These are phyloP conservation scores for Shinisaurus crocodilurus DNA, from an alignment of 2,113 vertebrate genomes.

Conservation along the genomic window DNA sequence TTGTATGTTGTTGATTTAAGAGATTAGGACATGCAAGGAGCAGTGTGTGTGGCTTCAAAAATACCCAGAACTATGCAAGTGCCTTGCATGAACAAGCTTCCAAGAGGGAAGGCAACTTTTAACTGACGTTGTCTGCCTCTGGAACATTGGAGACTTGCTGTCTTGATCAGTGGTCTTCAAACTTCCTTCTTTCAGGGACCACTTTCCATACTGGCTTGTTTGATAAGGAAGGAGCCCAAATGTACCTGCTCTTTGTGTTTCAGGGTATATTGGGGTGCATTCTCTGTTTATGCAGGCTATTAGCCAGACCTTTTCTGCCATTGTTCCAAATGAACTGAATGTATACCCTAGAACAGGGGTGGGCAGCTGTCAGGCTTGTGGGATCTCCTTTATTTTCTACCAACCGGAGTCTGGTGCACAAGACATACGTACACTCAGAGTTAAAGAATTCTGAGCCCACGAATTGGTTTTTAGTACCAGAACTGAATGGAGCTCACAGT, in stretches of 20 bases:
- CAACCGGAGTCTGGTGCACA: not conserved
- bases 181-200: not conserved
- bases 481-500: not conserved
- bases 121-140: not conserved
- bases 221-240: not conserved
- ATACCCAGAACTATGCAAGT: not conserved
- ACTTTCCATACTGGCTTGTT: not conserved
- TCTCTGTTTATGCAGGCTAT: not conserved
- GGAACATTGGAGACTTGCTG: not conserved
- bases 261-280: not conserved
- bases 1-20: not conserved
- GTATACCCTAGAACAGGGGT: not conserved
- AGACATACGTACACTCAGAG: not conserved
- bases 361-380: not conserved
- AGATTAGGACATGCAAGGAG: not conserved
- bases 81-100: slow-evolving; percentile 7
- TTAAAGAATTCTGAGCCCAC: not conserved
- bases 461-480: not conserved
- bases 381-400: not conserved
- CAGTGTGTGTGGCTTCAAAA: not conserved
- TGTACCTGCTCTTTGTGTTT: not conserved
- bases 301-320: not conserved
- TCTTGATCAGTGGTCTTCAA: not conserved
- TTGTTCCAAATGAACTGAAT: not conserved
- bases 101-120: not conserved